Conservation (phyloP, 2,797 vertebrate species). For the Hipposideros larvatus region DNA sequence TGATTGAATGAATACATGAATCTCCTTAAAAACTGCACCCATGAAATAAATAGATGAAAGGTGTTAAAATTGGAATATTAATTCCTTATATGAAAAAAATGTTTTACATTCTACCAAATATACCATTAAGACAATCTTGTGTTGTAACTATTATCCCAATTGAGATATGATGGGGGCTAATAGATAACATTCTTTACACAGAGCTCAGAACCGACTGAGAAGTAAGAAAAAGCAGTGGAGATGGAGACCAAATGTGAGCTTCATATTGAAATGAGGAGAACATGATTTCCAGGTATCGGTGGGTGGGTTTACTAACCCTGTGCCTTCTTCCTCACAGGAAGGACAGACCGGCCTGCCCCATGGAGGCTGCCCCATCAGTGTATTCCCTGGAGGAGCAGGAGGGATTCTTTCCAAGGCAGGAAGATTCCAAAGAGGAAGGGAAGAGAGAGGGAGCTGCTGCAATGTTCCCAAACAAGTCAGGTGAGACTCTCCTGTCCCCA, state of each 20-base stretch:
- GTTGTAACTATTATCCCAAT: not conserved
- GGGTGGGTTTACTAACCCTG: not conserved
- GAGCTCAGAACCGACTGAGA: not conserved
- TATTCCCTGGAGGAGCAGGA: not conserved
- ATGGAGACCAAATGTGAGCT: not conserved
- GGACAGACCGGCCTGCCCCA: not conserved
- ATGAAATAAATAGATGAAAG: not conserved
- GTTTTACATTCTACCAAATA: not conserved
- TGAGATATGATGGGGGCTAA: not conserved
- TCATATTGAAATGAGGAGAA: not conserved
- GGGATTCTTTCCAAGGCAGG: not conserved
- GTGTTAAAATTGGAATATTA: conserved; percentile 11
- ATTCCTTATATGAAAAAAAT: conserved; percentile 2
- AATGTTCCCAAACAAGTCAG: not conserved
- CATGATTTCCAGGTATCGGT: not conserved
- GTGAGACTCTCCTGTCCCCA: not conserved
- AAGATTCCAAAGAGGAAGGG: not conserved
- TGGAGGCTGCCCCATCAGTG: not conserved
- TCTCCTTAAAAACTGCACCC: not conserved
- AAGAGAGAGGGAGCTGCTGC: not conserved
- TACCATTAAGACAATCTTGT: not conserved
- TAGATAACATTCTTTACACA: not conserved
- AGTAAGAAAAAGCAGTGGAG: not conserved
- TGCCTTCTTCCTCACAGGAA: not conserved
- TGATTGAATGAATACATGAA: conserved; percentile 10